Conservation (phyloP, 2,797 vertebrate genomes). For the Eulemur albifrons region DNA sequence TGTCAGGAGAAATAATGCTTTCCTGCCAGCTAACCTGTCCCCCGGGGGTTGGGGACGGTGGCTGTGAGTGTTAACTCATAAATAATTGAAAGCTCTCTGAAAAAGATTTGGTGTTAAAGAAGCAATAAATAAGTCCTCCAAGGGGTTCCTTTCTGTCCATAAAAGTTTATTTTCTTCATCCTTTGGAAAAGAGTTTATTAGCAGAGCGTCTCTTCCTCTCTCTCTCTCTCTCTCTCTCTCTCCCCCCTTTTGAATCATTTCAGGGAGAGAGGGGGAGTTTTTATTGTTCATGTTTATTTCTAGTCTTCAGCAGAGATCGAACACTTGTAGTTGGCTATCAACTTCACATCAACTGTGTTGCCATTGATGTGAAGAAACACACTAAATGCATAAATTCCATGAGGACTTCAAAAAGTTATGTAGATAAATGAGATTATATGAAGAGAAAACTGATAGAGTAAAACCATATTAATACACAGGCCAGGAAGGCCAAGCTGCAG, state of each 20-base stretch:
- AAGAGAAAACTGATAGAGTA: background rate
- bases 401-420: background rate
- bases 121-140: background rate
- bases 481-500: background rate
- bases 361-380: background rate
- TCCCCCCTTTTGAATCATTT: background rate
- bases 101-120: slow-evolving; percentile 14
- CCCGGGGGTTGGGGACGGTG: background rate
- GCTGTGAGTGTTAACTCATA: background rate
- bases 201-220: background rate
- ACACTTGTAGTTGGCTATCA: background rate
- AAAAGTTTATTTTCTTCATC: slow-evolving; percentile 55
- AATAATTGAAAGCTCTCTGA: slow-evolving; percentile 16
- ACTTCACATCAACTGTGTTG: background rate
- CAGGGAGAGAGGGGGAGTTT: background rate
- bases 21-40: background rate
- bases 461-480: background rate
- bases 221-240: background rate
- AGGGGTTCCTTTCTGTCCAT: background rate
- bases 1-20: background rate
- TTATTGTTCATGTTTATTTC: background rate
- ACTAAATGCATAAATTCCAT: background rate
- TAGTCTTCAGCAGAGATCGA: background rate
- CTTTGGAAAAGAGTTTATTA: slow-evolving; percentile 30
- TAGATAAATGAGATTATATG: background rate